Conservation (phyloP, 2,113 vertebrate genomes). For the Sardina pilchardus region DNA sequence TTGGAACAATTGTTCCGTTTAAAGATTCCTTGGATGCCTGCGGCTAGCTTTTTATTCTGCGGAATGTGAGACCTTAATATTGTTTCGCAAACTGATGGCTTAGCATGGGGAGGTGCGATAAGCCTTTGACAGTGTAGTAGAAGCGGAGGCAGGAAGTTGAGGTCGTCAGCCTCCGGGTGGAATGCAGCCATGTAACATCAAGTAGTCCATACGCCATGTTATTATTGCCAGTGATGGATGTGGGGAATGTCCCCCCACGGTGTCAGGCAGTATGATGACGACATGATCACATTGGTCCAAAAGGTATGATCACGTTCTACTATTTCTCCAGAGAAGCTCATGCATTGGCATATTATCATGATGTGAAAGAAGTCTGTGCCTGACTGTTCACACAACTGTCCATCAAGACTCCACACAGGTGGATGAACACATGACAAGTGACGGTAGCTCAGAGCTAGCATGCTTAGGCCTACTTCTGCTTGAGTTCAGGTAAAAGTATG, state of each 20-base stretch:
- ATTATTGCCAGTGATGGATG: neutral
- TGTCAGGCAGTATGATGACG: neutral
- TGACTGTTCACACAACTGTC: neutral
- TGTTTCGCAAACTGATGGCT: constrained; percentile 2
- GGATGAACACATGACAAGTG: neutral
- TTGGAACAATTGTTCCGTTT: constrained; percentile 61
- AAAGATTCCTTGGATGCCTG: constrained; percentile 67
- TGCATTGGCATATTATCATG: neutral
- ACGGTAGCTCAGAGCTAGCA: neutral
- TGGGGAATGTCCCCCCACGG: neutral
- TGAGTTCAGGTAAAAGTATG: neutral
- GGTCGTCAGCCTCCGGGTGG: neutral
- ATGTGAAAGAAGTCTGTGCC: neutral
- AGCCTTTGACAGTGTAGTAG: neutral
- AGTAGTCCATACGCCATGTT: neutral
- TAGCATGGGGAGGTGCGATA: neutral
- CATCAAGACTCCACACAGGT: neutral
- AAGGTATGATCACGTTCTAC: neutral
- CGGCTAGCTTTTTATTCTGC: constrained; percentile 59
- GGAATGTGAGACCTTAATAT: constrained; percentile 51
- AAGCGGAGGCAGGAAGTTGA: neutral
- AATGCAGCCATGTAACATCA: neutral
- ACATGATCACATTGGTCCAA: neutral
- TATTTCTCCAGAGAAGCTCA: neutral
- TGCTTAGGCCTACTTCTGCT: neutral